Base-by-base conservation (phyloP, 2,888 invertebrate genomes). In the Nephrocerus scutellatus region DNA sequence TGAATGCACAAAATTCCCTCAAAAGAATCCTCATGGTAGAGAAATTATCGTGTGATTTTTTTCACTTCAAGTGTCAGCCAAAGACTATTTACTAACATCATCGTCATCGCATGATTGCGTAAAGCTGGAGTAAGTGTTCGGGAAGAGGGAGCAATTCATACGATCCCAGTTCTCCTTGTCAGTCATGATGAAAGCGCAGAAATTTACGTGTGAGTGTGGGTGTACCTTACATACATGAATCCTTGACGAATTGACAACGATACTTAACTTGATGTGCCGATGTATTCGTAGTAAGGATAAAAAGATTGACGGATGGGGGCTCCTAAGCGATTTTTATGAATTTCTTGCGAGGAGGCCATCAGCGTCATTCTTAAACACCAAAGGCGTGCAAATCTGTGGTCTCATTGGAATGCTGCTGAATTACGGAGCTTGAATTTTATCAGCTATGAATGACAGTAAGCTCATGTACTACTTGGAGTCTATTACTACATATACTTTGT, bases 31-130 rank as follows among this genome's bases (percentile, higher is more conserved):
- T n/a, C n/a, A n/a, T n/a, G n/a, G n/a, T n/a, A n/a, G n/a, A n/a
- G n/a, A n/a, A 58, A 54, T 55, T 58, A 55, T 60, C 55, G 54
- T 56, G 52, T 52, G 50, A 55, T 60, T 59, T 60, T 57, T 59
- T 60, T 54, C 52, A 52, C 49, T 52, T 46, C 43, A 49, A 51
- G 56, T 55, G 54, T 54, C 48, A 54, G 46, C 56, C 57, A 58
- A 57, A 59, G 59, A 55, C 56, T 57, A 60, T 59, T 60, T 59
- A 51, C 28, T 32, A 20, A 25, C 37, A 29, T 34, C 30, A 23
- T 18, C 26, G 28, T 28, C 19, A 24, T 30, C 23, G 18, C 26
- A 22, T 37, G 30, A 28, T 30, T 44, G 35, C 29, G 34, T 26
- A 26, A 40, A 39, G 28, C 32, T 37, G 25, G 23, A 15, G 30